These are phyloP conservation scores for Endotricha flammealis DNA, from an alignment of 2,888 invertebrate species.

Conservation along the genomic window DNA sequence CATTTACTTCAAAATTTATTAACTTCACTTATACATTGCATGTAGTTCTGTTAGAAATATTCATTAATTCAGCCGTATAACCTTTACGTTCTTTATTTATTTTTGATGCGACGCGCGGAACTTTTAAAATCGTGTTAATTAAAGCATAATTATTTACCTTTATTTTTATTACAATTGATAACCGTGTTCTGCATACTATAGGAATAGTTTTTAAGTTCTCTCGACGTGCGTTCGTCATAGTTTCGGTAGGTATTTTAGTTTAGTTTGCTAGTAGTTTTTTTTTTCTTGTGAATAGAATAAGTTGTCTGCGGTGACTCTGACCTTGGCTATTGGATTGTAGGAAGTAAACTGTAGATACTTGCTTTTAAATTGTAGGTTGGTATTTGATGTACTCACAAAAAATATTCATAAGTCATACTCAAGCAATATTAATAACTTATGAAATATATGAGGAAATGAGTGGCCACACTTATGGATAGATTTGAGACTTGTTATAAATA, in stretches of 20 bases:
- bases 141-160: background rate
- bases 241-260: conserved; percentile 11
- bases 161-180: background rate
- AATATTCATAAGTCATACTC: conserved; percentile 58
- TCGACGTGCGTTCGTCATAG: conserved; percentile 28
- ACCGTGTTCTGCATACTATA: background rate
- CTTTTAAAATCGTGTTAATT: conserved; percentile 44
- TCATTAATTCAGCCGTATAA: conserved; percentile 38
- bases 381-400: conserved; percentile 75
- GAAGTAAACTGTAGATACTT: conserved; percentile 76
- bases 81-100: conserved; percentile 55
- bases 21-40: conserved; percentile 4
- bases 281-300: conserved; percentile 66
- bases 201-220: conserved; percentile 8
- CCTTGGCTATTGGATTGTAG: conserved; percentile 78
- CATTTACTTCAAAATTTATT: conserved; percentile 17
- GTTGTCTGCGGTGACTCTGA: conserved; percentile 67
- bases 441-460: conserved; percentile 20
- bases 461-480: background rate
- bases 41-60: background rate
- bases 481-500: background rate
- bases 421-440: conserved; percentile 27
- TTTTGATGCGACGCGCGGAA: conserved; percentile 63
- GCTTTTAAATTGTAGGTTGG: conserved; percentile 75
- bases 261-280: conserved; percentile 58